Evolutionary conservation across 1,140 invertebrate genomes (phyloP).

Genomic region (Fopius arisanus): DNA sequence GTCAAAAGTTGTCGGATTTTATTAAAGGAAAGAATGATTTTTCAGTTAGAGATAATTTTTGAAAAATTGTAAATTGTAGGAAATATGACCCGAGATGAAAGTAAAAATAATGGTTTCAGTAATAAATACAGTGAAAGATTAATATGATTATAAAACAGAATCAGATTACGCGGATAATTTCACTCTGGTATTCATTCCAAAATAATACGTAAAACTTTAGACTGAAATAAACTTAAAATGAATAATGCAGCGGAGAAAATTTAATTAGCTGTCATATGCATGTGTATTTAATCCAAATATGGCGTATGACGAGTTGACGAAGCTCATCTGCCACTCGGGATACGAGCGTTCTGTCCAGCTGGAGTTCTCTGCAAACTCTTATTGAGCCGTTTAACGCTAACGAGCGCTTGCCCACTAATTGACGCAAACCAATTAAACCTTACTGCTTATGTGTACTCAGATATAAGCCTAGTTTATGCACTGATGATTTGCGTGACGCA

Average conservation of each 20-base stretch:
- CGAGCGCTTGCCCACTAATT: slow-evolving; percentile 46
- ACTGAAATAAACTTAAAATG: too few relatives aligned
- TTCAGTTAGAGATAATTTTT: too few relatives aligned
- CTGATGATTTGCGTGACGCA: slow-evolving; percentile 32
- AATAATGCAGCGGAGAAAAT: neutral
- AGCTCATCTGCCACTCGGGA: neutral
- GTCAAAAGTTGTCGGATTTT: too few relatives aligned
- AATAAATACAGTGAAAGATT: too few relatives aligned
- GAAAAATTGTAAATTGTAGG: too few relatives aligned
- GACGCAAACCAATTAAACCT: slow-evolving; percentile 45
- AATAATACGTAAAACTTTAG: too few relatives aligned
- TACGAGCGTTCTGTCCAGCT: slow-evolving; percentile 12
- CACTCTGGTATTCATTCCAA: too few relatives aligned
- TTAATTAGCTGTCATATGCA: slow-evolving; percentile 5
- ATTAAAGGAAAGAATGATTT: too few relatives aligned
- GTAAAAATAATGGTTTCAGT: too few relatives aligned
- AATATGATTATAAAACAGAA: too few relatives aligned
- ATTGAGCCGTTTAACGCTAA: slow-evolving; percentile 45
- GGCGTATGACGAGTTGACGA: neutral
- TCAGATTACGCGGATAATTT: too few relatives aligned
- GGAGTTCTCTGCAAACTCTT: slow-evolving; percentile 1
- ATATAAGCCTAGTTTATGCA: slow-evolving; percentile 11
- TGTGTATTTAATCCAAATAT: neutral
- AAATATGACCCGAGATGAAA: too few relatives aligned
- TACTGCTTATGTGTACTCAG: neutral